Evolutionary conservation across 2,888 invertebrate species (phyloP), one percentile per base, ranked within the genome.

Genomic region (Nomada hirtipes): DNA sequence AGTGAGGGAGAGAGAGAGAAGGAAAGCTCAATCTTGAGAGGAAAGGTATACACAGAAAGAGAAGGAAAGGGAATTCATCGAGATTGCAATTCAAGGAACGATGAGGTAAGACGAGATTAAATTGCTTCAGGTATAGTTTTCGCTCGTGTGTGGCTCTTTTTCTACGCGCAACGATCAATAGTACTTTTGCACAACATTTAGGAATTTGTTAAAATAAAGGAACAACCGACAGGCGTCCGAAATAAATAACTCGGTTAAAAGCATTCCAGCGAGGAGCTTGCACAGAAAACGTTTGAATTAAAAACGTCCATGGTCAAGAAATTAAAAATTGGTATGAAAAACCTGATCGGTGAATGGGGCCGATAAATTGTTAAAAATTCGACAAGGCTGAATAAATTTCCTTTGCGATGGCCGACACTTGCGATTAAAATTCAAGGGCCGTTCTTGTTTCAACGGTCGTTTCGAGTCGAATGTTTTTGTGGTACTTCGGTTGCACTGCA

Each of bases 61-160:
- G 44, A 26, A 44, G 15, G 52, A 44, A 36, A 36, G 55, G 42
- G 44, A 52, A 52, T n/a, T 23, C 26, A 18, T 68, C 23, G 36
- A 59, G n/a, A 50, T 57, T 60, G 50, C 59, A 23, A 68, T 50
- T 52, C 57, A 10, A n/a, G 68, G 59, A 74, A 74, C 59, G 3
- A 18, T 11, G 47, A 36, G 47, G 69, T 67, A 57, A 57, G 29
- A 36, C 13, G 57, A 15, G 36, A 76, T 70, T 70, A 23, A 70
- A 76, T 47, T 57, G 67, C 36, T 13, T 20, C 1, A 47, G 11
- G 10, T 50, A 47, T 15, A 10, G 26, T 20, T 59, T 42, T 13
- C 26, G 29, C 3, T 18, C n/a, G 13, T 13, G 50, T 65, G 20
- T 20, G 9, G 36, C 7, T 36, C 36, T 13, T 20, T 44, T 50